Evolutionary conservation across 35 echinoderm and acorn worm genomes (phyloP).

Genomic region (Apostichopus californicus): DNA sequence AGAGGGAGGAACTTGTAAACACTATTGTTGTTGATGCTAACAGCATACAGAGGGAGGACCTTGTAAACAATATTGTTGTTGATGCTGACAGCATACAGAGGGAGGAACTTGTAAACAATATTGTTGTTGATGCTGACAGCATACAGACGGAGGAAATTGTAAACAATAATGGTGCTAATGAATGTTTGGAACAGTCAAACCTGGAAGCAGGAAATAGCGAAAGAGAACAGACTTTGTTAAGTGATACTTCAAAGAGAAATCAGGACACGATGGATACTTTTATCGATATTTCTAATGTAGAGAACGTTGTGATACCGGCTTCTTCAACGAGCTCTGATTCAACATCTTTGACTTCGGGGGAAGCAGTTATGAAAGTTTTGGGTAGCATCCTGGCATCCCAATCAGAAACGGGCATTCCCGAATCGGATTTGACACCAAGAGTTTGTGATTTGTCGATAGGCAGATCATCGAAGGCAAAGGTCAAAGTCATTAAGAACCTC

Average conservation of each 20-base stretch:
- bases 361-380: constrained; percentile 10
- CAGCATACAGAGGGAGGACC: no score
- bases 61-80: no score
- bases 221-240: no score
- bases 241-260: background rate
- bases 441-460: background rate
- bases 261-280: background rate
- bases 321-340: background rate
- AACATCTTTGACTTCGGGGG: background rate
- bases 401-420: background rate
- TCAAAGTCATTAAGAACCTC: constrained; percentile 21
- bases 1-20: no score
- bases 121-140: no score
- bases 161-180: no score
- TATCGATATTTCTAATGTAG: background rate
- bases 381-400: background rate
- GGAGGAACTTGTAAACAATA: no score
- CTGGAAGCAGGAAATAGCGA: background rate
- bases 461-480: background rate
- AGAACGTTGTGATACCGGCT: background rate
- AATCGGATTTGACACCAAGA: background rate
- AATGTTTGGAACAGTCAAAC: background rate
- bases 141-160: no score
- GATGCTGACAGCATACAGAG: no score
- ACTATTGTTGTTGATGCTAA: no score